Conservation (phyloP, 2,113 vertebrate genomes). For the Hemichromis elongatus region DNA sequence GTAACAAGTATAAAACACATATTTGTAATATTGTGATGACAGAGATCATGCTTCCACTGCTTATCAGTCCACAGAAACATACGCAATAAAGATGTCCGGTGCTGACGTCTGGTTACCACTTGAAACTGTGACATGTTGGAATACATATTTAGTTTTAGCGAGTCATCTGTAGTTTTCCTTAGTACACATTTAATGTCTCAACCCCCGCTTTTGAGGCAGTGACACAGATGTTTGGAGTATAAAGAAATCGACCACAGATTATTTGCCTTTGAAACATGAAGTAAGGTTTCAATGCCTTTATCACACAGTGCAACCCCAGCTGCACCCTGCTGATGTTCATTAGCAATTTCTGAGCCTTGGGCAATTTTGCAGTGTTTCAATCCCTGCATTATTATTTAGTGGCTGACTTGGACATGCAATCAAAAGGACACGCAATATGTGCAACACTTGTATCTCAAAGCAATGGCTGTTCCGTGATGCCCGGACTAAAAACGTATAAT, state of each 20-base stretch:
- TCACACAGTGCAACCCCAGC: neutral
- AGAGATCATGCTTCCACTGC: neutral
- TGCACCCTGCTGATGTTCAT: slow-evolving; percentile 68
- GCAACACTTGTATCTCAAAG: slow-evolving; percentile 52
- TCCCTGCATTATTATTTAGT: slow-evolving; percentile 66
- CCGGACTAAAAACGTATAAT: slow-evolving; percentile 45
- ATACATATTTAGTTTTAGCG: neutral
- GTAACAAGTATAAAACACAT: slow-evolving; percentile 43
- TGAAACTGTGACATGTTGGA: neutral
- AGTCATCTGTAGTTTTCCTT: neutral
- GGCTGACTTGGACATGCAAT: slow-evolving; percentile 65
- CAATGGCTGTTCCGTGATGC: slow-evolving; percentile 28
- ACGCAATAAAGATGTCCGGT: neutral
- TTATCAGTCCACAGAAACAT: neutral
- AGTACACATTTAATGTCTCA: neutral
- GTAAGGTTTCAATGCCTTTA: slow-evolving; percentile 18
- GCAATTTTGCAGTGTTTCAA: slow-evolving; percentile 55
- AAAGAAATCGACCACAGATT: slow-evolving; percentile 4
- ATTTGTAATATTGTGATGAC: slow-evolving; percentile 19
- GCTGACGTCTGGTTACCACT: neutral
- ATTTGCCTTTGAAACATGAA: slow-evolving; percentile 41
- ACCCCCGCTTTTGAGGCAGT: neutral
- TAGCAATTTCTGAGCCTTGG: slow-evolving; percentile 66
- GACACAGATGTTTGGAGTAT: neutral
- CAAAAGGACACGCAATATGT: slow-evolving; percentile 64